Base-by-base conservation (phyloP, 1,140 invertebrate species). In the Aradophagus sp. region DNA sequence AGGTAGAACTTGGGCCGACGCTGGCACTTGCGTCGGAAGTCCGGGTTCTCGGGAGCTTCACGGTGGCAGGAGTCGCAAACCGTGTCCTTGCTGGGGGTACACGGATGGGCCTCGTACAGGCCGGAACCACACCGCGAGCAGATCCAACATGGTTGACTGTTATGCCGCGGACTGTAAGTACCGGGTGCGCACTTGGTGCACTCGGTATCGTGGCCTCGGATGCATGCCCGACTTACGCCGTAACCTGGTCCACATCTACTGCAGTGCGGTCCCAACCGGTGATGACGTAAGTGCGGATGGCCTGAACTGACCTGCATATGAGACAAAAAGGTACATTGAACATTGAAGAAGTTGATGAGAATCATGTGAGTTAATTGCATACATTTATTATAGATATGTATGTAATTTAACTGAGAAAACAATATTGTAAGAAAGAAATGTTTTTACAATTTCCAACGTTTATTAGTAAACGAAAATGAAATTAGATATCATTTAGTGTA, bases 11-110 rank as follows among this genome's bases (percentile, higher is more conserved):
- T 79, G 0, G 67, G 61, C 4, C 63, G 59, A 0, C 48, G 73
- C 12, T 78, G 70, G 44, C 84, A 86, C 17, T 86, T 86, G 19
- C 75, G 63, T 5, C 32, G 70, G 29, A 80, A 86, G 16, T 86
- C 84, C 0, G 39, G 41, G 42, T 86, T 86, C 1, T 80, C 78
- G 0, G 70, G 71, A 0, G 79, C 74, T 1, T 67, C 67, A 0
- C 83, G 79, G 17, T 82, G 81, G 36, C 87, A 88, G 5, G 85
- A 87, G 35, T 88, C 87, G 59, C 87, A 88, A 13, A 88, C 76
- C 4, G 87, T 88, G 73, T 88, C 87, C 16, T 76, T 71, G 1
- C 63, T 74, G 0, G 80, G 19, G 0, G 77, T 81, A 65, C 87
- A 88, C 2, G 80, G 67, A 56, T 87, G 86, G 0, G 86, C 86